Conservation (phyloP, 2,113 vertebrate genomes). For the Irena cyanogastra region DNA sequence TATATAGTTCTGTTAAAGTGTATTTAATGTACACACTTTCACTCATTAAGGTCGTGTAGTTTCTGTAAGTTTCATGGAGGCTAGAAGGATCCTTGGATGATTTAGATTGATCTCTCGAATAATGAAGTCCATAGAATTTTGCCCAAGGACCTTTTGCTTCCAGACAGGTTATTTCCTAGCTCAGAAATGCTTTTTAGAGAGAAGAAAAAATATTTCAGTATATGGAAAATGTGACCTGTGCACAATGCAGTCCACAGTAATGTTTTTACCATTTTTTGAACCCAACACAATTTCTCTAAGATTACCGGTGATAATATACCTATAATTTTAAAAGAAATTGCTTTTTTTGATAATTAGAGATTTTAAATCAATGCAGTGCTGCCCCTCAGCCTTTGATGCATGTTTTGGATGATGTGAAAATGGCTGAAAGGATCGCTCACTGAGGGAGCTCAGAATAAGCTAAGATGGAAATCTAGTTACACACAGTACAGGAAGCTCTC, state of each 20-base stretch:
- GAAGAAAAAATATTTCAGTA: background rate
- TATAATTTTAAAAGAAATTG: background rate
- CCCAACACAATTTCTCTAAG: background rate
- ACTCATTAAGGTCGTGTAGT: background rate
- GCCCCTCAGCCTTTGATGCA: background rate
- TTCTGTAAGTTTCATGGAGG: background rate
- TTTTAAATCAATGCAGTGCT: background rate
- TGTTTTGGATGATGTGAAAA: background rate
- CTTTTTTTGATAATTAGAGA: background rate
- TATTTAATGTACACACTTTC: background rate
- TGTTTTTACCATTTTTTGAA: background rate
- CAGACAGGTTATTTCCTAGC: background rate
- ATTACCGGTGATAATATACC: background rate
- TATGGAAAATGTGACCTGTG: background rate
- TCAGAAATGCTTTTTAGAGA: background rate
- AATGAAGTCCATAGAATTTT: background rate
- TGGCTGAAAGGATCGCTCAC: background rate
- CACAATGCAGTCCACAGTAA: background rate
- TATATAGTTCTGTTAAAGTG: background rate
- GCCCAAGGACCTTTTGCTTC: background rate
- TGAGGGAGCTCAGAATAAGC: background rate
- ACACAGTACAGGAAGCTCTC: conserved; percentile 4
- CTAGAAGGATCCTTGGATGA: background rate
- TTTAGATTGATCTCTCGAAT: background rate
- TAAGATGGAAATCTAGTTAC: background rate